Evolutionary conservation across 2,888 invertebrate species (phyloP).

Genomic region (Xylota segnis): DNA sequence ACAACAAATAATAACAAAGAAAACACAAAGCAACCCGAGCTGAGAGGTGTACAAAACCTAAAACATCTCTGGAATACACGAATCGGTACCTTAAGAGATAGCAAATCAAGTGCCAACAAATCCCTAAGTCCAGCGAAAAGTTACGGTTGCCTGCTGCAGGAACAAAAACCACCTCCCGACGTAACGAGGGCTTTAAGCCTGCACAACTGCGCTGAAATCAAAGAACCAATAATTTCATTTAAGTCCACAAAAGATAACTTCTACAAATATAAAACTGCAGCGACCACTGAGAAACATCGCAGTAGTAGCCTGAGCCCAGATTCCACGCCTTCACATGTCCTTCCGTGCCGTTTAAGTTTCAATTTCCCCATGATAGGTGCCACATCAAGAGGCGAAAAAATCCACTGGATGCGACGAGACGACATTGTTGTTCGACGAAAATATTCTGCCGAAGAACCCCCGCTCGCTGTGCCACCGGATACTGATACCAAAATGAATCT

Average conservation of each 20-base stretch:
- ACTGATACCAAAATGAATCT: conserved; percentile 40
- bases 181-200: conserved; percentile 81
- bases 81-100: conserved; percentile 79
- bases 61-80: conserved; percentile 84
- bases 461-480: conserved; percentile 17
- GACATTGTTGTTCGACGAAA: conserved; percentile 77
- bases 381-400: conserved; percentile 79
- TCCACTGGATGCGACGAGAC: conserved; percentile 82
- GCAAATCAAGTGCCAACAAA: conserved; percentile 39
- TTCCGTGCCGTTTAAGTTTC: conserved; percentile 40
- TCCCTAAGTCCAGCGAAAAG: conserved; percentile 73
- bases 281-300: conserved; percentile 76
- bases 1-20: conserved; percentile 68
- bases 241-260: conserved; percentile 83
- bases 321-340: conserved; percentile 77
- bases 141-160: conserved; percentile 66
- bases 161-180: conserved; percentile 64
- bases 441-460: conserved; percentile 8
- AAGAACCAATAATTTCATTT: conserved; percentile 18
- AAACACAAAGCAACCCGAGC: conserved; percentile 78
- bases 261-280: conserved; percentile 84
- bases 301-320: conserved; percentile 70
- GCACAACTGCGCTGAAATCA: conserved; percentile 80
- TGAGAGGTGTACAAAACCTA: conserved; percentile 83
- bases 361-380: conserved; percentile 78